phyloP scores from a whole-genome alignment of 2,113 vertebrate genomes.

The Taurulus bubalis region DNA sequence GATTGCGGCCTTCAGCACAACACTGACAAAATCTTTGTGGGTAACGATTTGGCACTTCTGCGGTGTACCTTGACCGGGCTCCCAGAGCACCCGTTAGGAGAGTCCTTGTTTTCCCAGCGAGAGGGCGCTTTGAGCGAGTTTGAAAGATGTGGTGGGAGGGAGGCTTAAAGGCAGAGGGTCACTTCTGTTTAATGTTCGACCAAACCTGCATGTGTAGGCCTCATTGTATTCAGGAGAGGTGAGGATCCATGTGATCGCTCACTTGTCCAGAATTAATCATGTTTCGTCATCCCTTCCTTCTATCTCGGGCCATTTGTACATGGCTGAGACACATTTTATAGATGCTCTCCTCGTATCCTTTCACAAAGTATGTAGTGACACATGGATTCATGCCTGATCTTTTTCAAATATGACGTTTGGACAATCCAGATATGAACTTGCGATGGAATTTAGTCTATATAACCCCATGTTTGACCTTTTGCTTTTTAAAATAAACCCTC shows the following conservation, averaged over 20 bases:
- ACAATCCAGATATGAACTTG: slow-evolving; percentile 25
- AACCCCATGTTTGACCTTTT: slow-evolving; percentile 54
- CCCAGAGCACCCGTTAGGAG: slow-evolving; percentile 34
- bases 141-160: slow-evolving; percentile 72
- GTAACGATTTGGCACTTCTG: slow-evolving; percentile 53
- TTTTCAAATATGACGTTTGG: slow-evolving; percentile 34
- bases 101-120: slow-evolving; percentile 55
- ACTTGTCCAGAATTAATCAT: slow-evolving; percentile 52
- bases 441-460: slow-evolving; percentile 59
- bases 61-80: slow-evolving; percentile 41
- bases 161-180: slow-evolving; percentile 56
- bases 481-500: slow-evolving; percentile 71
- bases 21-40: slow-evolving; percentile 58
- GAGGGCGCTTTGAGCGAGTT: slow-evolving; percentile 32
- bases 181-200: slow-evolving; percentile 73
- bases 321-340: slow-evolving; percentile 28
- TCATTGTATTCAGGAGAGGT: slow-evolving; percentile 50
- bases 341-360: slow-evolving; percentile 18
- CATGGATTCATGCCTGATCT: slow-evolving; percentile 14
- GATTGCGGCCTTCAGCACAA: slow-evolving; percentile 28
- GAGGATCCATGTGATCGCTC: slow-evolving; percentile 45
- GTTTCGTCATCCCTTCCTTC: slow-evolving; percentile 34
- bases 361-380: slow-evolving; percentile 14
- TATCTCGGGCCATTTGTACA: slow-evolving; percentile 21
- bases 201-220: slow-evolving; percentile 53